Base-by-base conservation (phyloP, 1,140 invertebrate species). In the Helicoverpa zea region DNA sequence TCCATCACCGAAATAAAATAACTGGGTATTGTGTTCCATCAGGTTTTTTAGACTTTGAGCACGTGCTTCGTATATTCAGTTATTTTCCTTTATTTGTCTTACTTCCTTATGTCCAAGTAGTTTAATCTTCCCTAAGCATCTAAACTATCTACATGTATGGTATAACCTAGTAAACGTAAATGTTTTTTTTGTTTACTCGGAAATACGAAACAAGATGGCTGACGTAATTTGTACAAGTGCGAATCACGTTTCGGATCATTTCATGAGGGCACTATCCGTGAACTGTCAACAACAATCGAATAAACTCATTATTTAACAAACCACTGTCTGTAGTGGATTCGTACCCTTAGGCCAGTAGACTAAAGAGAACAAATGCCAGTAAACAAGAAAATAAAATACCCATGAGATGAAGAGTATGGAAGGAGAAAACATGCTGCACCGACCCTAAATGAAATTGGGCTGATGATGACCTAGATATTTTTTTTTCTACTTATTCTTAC, bases 61-160 rank as follows among this genome's bases (percentile, higher is more conserved):
- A 72, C 51, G 68, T 72, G 68, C 23, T 70, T 30, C 4, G 23
- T 54, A 52, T 61, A 52, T 74, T 59, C n/a, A 14, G 43, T 68
- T 49, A 16, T 58, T 74, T 74, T 59, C 72, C 56, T 59, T 74
- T 11, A 58, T 47, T 59, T 29, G 23, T 72, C 49, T 52, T 3
- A 47, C 35, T 74, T 74, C 72, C 72, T 74, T 74, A 74, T 74
- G 30, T 23, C 16, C n/a, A 3, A 47, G 43, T 23, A 0, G 51
- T 54, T 18, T 14, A 54, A 72, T 72, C 49, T 72, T 54, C 49
- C 49, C 49, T 52, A 30, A 54, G 51, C 14, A 54, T 52, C 68
- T 72, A 2, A 68, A 68, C 43, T 23, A 49, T 30, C 4, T 23
- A 23, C 7, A 43, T 43, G 16, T 18, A 58, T 23, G 23, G 23